These are phyloP conservation scores for Actinernus sp. DNA, from an alignment of 92 coral and sea anemone genomes.

Conservation along the genomic window DNA sequence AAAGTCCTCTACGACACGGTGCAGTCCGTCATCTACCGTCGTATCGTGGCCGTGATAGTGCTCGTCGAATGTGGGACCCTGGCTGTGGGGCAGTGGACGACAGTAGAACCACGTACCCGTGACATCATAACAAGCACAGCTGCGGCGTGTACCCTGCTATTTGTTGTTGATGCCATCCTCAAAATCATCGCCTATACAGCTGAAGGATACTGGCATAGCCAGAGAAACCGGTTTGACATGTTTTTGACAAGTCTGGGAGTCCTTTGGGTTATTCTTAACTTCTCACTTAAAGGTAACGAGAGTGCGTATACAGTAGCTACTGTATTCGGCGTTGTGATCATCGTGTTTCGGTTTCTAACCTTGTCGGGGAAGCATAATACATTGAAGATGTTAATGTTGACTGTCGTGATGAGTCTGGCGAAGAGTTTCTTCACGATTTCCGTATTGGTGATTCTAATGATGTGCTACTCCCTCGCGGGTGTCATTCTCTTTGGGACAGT, in stretches of 20 bases:
- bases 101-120: constrained; percentile 42
- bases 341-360: constrained; percentile 90
- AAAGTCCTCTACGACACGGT: constrained; percentile 81
- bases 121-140: constrained; percentile 78
- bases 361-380: constrained; percentile 97
- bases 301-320: constrained; percentile 49
- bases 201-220: constrained; percentile 98
- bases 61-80: constrained; percentile 84
- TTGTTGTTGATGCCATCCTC: constrained; percentile 81
- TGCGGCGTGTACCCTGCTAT: constrained; percentile 83
- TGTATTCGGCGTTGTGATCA: constrained; percentile 89
- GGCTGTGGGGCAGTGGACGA: constrained; percentile 92
- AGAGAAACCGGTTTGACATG: constrained; percentile 97
- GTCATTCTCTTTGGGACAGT: constrained; percentile 95
- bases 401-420: constrained; percentile 94
- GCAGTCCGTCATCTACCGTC: constrained; percentile 86
- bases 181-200: constrained; percentile 90
- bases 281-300: constrained; percentile 63
- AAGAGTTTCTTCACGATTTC: constrained; percentile 97
- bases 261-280: constrained; percentile 89
- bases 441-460: constrained; percentile 77
- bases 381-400: constrained; percentile 96
- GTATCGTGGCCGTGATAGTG: constrained; percentile 74
- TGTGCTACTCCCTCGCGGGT: constrained; percentile 91
- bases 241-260: constrained; percentile 86